Evolutionary conservation across 1,140 invertebrate species (phyloP).

Genomic region (Chionoecetes opilio): DNA sequence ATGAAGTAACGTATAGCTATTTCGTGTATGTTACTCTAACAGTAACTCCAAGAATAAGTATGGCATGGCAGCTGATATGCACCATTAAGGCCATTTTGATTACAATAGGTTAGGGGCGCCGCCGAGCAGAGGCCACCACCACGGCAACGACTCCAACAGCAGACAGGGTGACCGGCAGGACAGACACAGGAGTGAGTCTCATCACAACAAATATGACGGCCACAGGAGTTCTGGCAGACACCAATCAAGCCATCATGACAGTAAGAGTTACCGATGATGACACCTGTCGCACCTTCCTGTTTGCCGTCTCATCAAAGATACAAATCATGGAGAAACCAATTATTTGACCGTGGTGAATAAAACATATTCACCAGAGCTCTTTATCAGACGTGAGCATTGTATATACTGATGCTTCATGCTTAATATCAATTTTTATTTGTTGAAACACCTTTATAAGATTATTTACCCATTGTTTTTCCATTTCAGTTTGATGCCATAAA

Average conservation of each 20-base stretch:
- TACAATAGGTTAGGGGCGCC: constrained; percentile 52
- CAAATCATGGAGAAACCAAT: no score
- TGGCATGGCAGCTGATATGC: neutral
- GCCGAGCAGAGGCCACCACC: neutral
- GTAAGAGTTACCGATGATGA: constrained; percentile 53
- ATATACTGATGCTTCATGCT: no score
- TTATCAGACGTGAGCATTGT: no score
- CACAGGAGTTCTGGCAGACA: constrained; percentile 1
- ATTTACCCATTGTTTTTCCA: no score
- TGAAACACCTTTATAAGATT: no score
- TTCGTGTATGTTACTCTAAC: constrained; percentile 23
- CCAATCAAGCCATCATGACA: constrained; percentile 34
- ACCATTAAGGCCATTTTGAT: constrained; percentile 60
- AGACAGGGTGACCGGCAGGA: neutral
- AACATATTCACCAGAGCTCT: no score
- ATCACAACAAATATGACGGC: constrained; percentile 30
- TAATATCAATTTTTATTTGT: no score
- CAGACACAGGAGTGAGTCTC: constrained; percentile 6
- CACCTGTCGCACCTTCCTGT: neutral
- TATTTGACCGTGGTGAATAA: no score
- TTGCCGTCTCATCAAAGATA: neutral
- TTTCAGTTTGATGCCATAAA: no score
- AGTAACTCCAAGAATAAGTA: constrained; percentile 60
- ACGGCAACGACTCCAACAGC: neutral
- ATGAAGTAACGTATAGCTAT: no score